These are phyloP conservation scores for Epinotia ramella DNA, from an alignment of 2,888 invertebrate species.

Conservation along the genomic window DNA sequence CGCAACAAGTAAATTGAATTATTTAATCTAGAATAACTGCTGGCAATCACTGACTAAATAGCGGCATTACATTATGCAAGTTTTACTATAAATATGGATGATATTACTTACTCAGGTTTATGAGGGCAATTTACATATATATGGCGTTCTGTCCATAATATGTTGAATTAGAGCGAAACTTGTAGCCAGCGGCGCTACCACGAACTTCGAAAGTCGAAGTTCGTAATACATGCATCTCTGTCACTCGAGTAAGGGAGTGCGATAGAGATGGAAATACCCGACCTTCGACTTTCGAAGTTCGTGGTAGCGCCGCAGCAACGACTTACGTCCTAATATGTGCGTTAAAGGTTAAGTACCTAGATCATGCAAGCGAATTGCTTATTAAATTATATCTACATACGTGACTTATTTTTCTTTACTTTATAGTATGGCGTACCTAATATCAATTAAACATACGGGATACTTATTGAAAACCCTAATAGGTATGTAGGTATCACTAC, in stretches of 20 bases:
- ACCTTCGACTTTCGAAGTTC: no score
- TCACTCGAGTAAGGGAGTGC: no score
- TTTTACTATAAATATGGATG: constrained; percentile 25
- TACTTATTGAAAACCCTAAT: no score
- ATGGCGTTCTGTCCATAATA: constrained; percentile 15
- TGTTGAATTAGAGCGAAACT: constrained; percentile 27
- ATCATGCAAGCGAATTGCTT: neutral
- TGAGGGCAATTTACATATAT: constrained; percentile 17
- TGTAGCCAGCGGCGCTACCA: constrained; percentile 10
- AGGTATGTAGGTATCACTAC: no score
- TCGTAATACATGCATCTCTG: no score
- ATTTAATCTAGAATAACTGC: constrained; percentile 2
- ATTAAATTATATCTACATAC: neutral
- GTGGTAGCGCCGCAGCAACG: no score
- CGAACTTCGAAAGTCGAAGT: no score
- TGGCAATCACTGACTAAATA: constrained; percentile 4
- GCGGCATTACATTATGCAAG: constrained; percentile 28
- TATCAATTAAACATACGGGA: no score
- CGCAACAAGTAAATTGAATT: neutral
- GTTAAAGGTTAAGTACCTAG: neutral
- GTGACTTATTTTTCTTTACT: no score
- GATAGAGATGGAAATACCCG: no score
- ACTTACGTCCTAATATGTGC: constrained; percentile 1
- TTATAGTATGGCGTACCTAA: no score
- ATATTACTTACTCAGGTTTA: constrained; percentile 19